A percentile compares a stretch with the other conserved stretches of the same genome.
Conservation (phyloP, 2,888 invertebrate genomes). For the Thalpophila matura region DNA sequence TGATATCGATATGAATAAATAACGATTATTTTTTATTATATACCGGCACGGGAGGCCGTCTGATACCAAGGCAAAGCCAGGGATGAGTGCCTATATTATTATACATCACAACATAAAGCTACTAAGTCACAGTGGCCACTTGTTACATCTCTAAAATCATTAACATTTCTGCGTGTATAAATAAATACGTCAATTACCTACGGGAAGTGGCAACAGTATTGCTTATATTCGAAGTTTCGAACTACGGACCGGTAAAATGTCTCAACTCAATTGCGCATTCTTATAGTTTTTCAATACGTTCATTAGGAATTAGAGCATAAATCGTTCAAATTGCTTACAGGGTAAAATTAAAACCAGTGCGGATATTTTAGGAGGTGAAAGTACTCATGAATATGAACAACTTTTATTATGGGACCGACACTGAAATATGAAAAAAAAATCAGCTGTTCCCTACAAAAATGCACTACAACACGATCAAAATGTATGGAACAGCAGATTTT, state of each 20-base stretch:
- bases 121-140: neutral
- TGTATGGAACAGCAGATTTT: too few relatives aligned
- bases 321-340: neutral
- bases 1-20: too few relatives aligned
- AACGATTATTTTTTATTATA: too few relatives aligned
- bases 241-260: conserved; percentile 14
- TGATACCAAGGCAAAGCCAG: too few relatives aligned
- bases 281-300: conserved; percentile 21
- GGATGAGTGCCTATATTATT: too few relatives aligned
- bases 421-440: too few relatives aligned
- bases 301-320: neutral
- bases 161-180: conserved; percentile 11
- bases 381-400: conserved; percentile 16
- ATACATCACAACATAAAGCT: too few relatives aligned
- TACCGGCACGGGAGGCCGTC: too few relatives aligned
- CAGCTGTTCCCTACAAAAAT: too few relatives aligned
- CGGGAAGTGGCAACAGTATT: conserved; percentile 20
- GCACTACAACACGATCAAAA: too few relatives aligned
- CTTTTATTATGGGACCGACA: too few relatives aligned
- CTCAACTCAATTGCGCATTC: conserved; percentile 10
- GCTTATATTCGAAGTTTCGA: conserved; percentile 4
- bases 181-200: conserved; percentile 29
- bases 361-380: conserved; percentile 12
- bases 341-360: too few relatives aligned
- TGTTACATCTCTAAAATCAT: conserved; percentile 12